Base-by-base conservation (phyloP, 2,888 invertebrate species). In the Monopis laevigella region DNA sequence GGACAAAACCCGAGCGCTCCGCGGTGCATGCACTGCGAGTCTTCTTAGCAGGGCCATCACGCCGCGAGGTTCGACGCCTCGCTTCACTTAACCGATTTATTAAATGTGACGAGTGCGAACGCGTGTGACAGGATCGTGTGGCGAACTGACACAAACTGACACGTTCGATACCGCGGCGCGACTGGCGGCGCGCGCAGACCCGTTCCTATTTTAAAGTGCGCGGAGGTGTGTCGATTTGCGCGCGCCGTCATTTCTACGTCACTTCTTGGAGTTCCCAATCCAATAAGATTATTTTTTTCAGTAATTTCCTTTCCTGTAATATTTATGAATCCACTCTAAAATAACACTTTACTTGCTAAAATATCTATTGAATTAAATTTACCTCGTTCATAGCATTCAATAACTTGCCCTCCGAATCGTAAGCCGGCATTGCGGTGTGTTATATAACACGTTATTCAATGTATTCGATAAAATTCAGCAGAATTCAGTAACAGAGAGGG, bases 1-100 rank as follows among this genome's bases (percentile, higher is more conserved):
- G 45, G 72, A 62, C 39, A 75, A 55, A 43, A 57, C 64, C 36
- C 77, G 68, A 43, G 62, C 62, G 48, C 62, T 60, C 43, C 65
- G 59, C 42, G 75, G 74, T 51, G 64, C 59, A 49, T 64, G 67
- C 46, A 65, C 59, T 48, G 68, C 69, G 49, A 80, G 59, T 52
- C 77, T 65, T 56, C 71, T 66, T 43, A 78, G 66, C 64, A 80
- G 67, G 66, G 78, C 75, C 77, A 77, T 77, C 54, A 51, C 34
- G 36, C 16, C 18, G 21, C 34, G 8, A 13, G 21, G 41, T 11
- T 7, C 32, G 12, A 32, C 32, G 32, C 32, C 27, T 39, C 39
- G 29, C n/a, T 30, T 16, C 14, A 30, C n/a, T 24, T 13, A 24
- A 29, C 19, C 12, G 30, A 29, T 29, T 29, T 4, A 32, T n/a